Evolutionary conservation across 2,888 invertebrate genomes (phyloP).

Genomic region (Dioctria rufipes): DNA sequence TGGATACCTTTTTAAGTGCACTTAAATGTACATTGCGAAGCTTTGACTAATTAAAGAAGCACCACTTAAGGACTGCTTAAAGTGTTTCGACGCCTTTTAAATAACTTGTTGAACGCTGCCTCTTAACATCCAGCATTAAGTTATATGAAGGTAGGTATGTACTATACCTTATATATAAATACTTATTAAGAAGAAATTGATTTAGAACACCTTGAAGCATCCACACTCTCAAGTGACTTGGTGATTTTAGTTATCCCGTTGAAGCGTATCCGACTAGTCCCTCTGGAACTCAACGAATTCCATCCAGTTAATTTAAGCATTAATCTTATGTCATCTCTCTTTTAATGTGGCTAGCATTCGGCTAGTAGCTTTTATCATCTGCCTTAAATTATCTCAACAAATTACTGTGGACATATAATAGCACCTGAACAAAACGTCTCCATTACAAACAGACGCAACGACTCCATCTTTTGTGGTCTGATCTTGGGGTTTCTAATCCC

Average conservation of each 20-base stretch:
- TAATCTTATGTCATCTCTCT: constrained; percentile 14
- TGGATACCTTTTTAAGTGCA: constrained; percentile 39
- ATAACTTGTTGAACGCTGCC: constrained; percentile 28
- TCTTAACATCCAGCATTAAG: background rate
- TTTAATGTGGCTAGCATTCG: background rate
- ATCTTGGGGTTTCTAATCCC: constrained; percentile 30
- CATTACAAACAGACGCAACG: background rate
- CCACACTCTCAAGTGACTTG: no score
- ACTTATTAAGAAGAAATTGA: no score
- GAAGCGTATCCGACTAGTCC: no score
- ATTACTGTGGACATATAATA: constrained; percentile 24
- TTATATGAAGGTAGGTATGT: background rate
- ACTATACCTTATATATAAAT: no score
- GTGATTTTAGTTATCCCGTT: no score
- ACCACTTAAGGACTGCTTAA: constrained; percentile 30
- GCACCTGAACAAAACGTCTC: constrained; percentile 34
- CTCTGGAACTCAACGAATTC: background rate
- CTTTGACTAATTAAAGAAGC: constrained; percentile 30
- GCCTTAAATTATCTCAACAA: constrained; percentile 20
- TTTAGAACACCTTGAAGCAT: no score
- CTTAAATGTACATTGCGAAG: constrained; percentile 31
- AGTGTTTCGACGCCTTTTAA: constrained; percentile 20
- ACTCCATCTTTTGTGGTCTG: constrained; percentile 16
- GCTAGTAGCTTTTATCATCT: background rate
- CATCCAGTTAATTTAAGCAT: constrained; percentile 28